Evolutionary conservation across 2,113 vertebrate species (phyloP).

Genomic region (Aptenodytes forsteri): DNA sequence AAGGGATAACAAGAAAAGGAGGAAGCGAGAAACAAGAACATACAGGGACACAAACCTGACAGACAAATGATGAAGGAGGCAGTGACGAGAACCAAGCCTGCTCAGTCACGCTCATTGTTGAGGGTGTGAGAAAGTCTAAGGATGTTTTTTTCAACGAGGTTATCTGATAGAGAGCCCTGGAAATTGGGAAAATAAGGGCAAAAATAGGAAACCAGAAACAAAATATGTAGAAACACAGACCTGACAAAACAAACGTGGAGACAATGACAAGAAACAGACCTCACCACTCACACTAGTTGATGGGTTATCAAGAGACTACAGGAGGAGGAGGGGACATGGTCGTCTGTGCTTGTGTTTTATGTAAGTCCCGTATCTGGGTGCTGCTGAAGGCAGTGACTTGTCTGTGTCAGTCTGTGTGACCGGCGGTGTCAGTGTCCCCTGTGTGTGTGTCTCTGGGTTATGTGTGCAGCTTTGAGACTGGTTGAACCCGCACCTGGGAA

Average conservation of each 20-base stretch:
- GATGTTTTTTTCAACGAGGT: not conserved
- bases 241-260: not conserved
- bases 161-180: not conserved
- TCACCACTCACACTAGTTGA: rapidly evolving
- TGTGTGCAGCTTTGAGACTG: rapidly evolving
- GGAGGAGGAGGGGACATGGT: rapidly evolving
- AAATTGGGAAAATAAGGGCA: not conserved
- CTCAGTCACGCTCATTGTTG: not conserved
- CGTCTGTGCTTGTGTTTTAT: rapidly evolving
- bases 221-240: not conserved
- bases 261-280: not conserved
- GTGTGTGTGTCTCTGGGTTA: not conserved
- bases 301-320: not conserved
- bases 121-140: not conserved
- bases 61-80: not conserved
- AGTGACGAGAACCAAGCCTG: not conserved
- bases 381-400: rapidly evolving
- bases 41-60: not conserved
- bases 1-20: not conserved
- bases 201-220: not conserved
- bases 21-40: not conserved
- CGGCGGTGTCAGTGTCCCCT: rapidly evolving
- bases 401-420: not conserved
- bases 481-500: rapidly evolving
- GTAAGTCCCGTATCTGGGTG: not conserved